Percentiles rank a stretch among this genome's conserved stretches.
Conservation (phyloP, 2,797 vertebrate genomes). For the Cuniculus paca region DNA sequence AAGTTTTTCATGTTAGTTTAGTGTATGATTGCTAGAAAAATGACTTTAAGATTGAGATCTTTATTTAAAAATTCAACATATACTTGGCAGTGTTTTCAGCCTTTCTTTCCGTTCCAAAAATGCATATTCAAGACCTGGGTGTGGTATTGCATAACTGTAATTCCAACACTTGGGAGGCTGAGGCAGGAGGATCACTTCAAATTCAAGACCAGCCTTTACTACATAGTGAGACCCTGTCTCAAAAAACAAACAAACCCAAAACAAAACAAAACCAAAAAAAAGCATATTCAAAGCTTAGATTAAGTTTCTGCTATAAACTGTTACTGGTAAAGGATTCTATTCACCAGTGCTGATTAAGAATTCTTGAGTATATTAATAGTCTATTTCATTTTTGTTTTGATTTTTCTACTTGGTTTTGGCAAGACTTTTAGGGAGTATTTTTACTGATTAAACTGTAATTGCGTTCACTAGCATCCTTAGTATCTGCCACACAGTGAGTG, state of each 20-base stretch:
- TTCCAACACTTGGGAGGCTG: background rate
- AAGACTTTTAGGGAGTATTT: slow-evolving; percentile 74
- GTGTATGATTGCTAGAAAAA: slow-evolving; percentile 32
- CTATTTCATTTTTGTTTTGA: slow-evolving; percentile 67
- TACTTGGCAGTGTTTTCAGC: background rate
- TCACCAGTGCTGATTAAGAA: slow-evolving; percentile 50
- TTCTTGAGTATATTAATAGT: slow-evolving; percentile 67
- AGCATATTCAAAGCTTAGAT: background rate
- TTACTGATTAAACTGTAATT: slow-evolving; percentile 74
- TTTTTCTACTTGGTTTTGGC: slow-evolving; percentile 70
- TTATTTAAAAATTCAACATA: background rate
- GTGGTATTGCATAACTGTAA: background rate
- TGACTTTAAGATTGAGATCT: background rate
- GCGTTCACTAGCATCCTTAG: slow-evolving; percentile 45
- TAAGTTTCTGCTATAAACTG: slow-evolving; percentile 22
- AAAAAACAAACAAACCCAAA: background rate
- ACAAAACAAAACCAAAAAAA: background rate
- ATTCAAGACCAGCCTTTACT: background rate
- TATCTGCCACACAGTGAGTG: slow-evolving; percentile 37
- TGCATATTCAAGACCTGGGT: background rate
- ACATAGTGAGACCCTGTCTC: background rate
- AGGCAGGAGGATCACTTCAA: background rate
- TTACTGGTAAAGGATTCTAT: slow-evolving; percentile 31
- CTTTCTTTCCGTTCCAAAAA: background rate
- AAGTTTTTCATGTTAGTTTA: slow-evolving; percentile 58